Conservation (phyloP, 2,888 invertebrate genomes). For the Nipponacmea schrenckii region DNA sequence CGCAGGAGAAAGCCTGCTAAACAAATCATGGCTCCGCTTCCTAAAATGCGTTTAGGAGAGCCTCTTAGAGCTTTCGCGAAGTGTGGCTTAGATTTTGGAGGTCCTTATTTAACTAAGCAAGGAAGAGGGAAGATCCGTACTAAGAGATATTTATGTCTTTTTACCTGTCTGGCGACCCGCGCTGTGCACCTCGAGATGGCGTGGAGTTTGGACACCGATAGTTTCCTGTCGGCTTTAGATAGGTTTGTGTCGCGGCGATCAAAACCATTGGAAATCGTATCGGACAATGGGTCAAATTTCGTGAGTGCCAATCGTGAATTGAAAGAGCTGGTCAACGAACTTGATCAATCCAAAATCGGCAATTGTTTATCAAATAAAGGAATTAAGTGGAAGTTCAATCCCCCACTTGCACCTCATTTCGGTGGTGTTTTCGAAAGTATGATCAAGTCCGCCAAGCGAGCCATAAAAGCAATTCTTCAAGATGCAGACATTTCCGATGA, state of each 20-base stretch:
- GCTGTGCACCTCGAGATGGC: slow-evolving; percentile 21
- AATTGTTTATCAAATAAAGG: slow-evolving; percentile 16
- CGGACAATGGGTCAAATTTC: slow-evolving; percentile 16
- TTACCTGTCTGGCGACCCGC: slow-evolving; percentile 21
- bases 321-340: slow-evolving; percentile 10
- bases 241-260: slow-evolving; percentile 5
- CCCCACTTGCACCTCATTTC: slow-evolving; percentile 34
- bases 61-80: slow-evolving; percentile 16
- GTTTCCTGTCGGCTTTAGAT: slow-evolving; percentile 16
- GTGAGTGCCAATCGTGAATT: slow-evolving; percentile 15
- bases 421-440: slow-evolving; percentile 35
- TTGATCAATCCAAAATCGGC: slow-evolving; percentile 22
- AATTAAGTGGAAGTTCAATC: slow-evolving; percentile 33
- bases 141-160: slow-evolving; percentile 30
- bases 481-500: slow-evolving; percentile 35
- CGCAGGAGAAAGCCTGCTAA: slow-evolving; percentile 7
- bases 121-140: slow-evolving; percentile 15
- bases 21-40: slow-evolving; percentile 5
- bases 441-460: slow-evolving; percentile 34
- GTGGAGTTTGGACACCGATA: slow-evolving; percentile 10
- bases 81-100: slow-evolving; percentile 21
- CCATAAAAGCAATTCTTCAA: slow-evolving; percentile 30
- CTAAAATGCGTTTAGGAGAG: background rate
- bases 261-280: slow-evolving; percentile 13
- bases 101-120: slow-evolving; percentile 24